Percentiles rank a stretch among this genome's conserved stretches.
Evolutionary conservation across 2,888 invertebrate genomes (phyloP).

Genomic region (Amphipyra berbera): DNA sequence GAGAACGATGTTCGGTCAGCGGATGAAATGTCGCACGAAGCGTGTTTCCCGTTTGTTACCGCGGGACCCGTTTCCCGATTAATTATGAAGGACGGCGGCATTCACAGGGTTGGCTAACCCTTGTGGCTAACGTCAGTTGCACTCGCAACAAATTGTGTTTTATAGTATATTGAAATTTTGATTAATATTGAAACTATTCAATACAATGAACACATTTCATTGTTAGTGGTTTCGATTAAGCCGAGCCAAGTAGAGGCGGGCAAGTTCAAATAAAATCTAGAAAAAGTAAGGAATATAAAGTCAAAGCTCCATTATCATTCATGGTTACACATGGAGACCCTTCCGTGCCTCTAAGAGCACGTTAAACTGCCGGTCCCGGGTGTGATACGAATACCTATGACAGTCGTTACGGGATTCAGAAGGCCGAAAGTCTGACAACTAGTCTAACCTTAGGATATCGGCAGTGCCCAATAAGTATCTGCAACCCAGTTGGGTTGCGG

Average conservation of each 20-base stretch:
- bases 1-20: slow-evolving; percentile 61
- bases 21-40: slow-evolving; percentile 56
- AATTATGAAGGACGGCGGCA: slow-evolving; percentile 69
- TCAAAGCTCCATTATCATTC: too few relatives aligned
- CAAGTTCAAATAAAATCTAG: background rate
- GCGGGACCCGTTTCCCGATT: slow-evolving; percentile 65
- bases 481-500: too few relatives aligned
- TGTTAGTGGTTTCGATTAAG: background rate
- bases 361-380: too few relatives aligned
- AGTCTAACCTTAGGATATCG: too few relatives aligned
- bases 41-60: slow-evolving; percentile 62
- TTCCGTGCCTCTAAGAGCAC: too few relatives aligned
- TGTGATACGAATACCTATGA: too few relatives aligned
- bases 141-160: slow-evolving; percentile 59
- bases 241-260: background rate
- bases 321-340: too few relatives aligned
- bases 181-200: slow-evolving; percentile 56
- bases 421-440: too few relatives aligned
- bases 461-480: too few relatives aligned
- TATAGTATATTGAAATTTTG: slow-evolving; percentile 55
- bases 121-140: slow-evolving; percentile 65
- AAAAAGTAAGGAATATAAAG: background rate
- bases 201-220: slow-evolving; percentile 29
- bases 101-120: slow-evolving; percentile 63
- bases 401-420: too few relatives aligned